These are phyloP conservation scores for Zosterops hypoxanthus DNA, from an alignment of 2,113 vertebrate species.

Conservation along the genomic window DNA sequence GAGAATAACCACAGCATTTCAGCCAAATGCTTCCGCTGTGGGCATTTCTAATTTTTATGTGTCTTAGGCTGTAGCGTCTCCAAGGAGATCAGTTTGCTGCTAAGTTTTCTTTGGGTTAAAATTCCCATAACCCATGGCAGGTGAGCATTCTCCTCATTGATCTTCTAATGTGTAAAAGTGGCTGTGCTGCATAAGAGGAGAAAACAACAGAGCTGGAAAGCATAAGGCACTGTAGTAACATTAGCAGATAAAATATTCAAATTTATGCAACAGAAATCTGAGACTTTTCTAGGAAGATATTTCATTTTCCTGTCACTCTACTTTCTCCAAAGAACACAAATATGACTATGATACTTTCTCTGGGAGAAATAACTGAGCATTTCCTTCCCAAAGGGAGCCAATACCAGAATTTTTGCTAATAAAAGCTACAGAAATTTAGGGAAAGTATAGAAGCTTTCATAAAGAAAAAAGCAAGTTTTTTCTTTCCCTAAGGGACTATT, in stretches of 20 bases:
- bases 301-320: slow-evolving; percentile 1
- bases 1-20: not conserved
- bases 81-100: not conserved
- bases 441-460: not conserved
- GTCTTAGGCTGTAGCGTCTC: not conserved
- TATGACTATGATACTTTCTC: not conserved
- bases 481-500: not conserved
- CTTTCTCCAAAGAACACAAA: slow-evolving; percentile 1
- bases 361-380: not conserved
- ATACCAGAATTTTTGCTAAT: not conserved
- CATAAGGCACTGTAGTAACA: not conserved
- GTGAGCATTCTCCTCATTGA: not conserved
- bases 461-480: not conserved
- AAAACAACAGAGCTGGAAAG: not conserved
- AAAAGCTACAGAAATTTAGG: not conserved
- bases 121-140: not conserved
- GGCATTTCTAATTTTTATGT: not conserved
- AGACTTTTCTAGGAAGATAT: not conserved
- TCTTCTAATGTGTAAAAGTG: not conserved
- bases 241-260: slow-evolving; percentile 39
- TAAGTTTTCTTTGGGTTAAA: not conserved
- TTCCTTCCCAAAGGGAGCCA: not conserved
- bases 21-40: not conserved
- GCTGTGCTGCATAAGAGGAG: not conserved
- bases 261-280: slow-evolving; percentile 19